Base-by-base conservation (phyloP, 2,113 vertebrate species). In the Camelus bactrianus region DNA sequence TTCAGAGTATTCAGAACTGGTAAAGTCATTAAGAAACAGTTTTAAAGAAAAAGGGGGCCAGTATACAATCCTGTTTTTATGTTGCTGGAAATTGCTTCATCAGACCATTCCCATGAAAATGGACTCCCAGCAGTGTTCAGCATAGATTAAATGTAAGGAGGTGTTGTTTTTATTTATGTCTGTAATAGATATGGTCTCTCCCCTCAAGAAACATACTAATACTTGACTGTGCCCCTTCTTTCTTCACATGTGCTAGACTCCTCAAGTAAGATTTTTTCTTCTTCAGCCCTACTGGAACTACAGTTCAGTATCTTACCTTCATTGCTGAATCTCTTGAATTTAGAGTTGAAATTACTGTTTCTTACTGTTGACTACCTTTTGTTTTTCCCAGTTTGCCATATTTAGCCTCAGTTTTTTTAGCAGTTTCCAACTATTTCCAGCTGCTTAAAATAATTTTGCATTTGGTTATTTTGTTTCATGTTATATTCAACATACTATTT, bases 21-120 rank as follows among this genome's bases (percentile, higher is more conserved):
- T 88, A 76, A 94, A 94, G n/a, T 87, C 56, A 73, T 93, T 91
- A 80, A 93, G 60, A 92, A 70, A 87, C 30, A 90, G 7, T 91
- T 11, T 75, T 79, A 69, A 42, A 93, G 80, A 56, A 62, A 92
- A 93, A 94, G 15, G 3, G 13, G 30, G 5, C 46, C 75, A 38
- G 50, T 80, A 54, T 35, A 65, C 35, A 65, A 38, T 13, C 15
- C 30, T 79, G 2, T 77, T 77, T 73, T 73, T 83, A 82, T 88
- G 81, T 58, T 75, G 20, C 60, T 89, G 54, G 46, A 95, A 93
- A 82, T 95, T 85, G 38, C 16, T 79, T 86, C 32, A 28, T 65
- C 14, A 97, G 76, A 89, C 56, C 22, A 3, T 73, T 89, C 15
- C 24, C 50, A 48, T 69, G 46, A n/a, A 73, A 58, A n/a, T 91